phyloP scores from a whole-genome alignment of 2,113 vertebrate genomes.

The Cephalopterus ornatus region DNA sequence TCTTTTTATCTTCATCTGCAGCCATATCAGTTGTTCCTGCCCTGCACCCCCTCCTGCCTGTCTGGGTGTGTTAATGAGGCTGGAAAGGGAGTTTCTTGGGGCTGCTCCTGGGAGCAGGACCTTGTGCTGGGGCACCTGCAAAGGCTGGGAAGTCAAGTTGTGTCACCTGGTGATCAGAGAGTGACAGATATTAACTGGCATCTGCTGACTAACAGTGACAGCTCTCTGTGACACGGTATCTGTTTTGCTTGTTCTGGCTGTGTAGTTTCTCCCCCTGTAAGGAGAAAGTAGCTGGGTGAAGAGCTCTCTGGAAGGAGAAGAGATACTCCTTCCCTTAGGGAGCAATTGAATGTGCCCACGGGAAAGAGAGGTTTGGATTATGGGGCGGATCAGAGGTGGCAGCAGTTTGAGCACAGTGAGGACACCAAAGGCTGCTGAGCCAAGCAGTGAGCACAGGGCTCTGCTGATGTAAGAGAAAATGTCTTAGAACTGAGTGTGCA shows the following conservation, averaged over 20 bases:
- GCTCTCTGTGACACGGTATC: background rate
- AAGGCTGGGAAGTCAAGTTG: background rate
- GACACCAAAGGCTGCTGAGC: background rate
- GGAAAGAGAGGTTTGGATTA: background rate
- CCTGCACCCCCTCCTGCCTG: background rate
- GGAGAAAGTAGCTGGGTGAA: background rate
- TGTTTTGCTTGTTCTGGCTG: background rate
- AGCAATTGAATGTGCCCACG: background rate
- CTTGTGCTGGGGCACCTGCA: fast-evolving
- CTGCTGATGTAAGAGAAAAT: background rate
- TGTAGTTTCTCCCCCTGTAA: background rate
- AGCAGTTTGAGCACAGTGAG: background rate
- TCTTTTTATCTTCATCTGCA: background rate
- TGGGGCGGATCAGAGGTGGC: background rate
- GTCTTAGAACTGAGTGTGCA: background rate
- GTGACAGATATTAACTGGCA: background rate
- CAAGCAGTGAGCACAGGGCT: background rate
- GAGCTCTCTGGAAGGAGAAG: background rate
- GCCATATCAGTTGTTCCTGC: background rate
- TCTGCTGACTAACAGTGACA: background rate
- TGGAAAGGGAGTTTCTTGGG: fast-evolving
- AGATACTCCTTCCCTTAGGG: background rate
- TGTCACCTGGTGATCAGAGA: background rate
- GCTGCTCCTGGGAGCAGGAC: background rate
- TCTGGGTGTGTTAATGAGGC: background rate